phyloP scores from a whole-genome alignment of 2,113 vertebrate genomes.

The Callopanchax toddi region DNA sequence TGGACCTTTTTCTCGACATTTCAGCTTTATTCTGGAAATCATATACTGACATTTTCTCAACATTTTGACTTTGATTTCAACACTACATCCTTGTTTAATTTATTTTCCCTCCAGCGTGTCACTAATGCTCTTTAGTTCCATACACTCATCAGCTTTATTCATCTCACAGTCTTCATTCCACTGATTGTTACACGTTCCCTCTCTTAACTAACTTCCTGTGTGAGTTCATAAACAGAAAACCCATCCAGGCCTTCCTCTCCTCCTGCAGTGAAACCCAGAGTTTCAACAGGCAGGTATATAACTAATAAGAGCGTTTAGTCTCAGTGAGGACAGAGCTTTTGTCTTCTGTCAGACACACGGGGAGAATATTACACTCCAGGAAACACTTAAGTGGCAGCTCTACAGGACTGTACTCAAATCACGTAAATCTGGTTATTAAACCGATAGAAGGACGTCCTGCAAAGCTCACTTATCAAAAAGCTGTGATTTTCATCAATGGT shows the following conservation, averaged over 20 bases:
- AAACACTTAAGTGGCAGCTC: conserved; percentile 31
- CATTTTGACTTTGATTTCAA: too few species aligned
- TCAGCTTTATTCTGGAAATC: too few species aligned
- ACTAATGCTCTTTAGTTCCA: too few species aligned
- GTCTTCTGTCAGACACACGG: conserved; percentile 21
- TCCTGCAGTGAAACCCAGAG: background rate
- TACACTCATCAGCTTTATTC: too few species aligned
- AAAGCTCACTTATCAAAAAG: conserved; percentile 20
- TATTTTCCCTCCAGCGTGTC: too few species aligned
- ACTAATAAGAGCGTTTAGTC: conserved; percentile 28
- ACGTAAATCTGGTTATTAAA: conserved; percentile 35
- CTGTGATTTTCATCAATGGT: too few species aligned
- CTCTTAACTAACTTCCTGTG: too few species aligned
- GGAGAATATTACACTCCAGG: conserved; percentile 29
- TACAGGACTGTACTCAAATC: background rate
- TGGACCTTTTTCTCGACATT: too few species aligned
- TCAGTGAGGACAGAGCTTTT: conserved; percentile 7
- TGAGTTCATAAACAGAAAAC: background rate
- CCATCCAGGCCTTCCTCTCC: conserved; percentile 2
- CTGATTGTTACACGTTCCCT: too few species aligned
- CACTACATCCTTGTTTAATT: too few species aligned
- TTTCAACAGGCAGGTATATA: conserved; percentile 28
- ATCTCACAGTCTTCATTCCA: too few species aligned
- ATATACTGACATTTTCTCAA: too few species aligned
- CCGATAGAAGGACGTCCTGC: conserved; percentile 12